Conservation (phyloP, 2,888 invertebrate genomes). For the Drosophila colorata region DNA sequence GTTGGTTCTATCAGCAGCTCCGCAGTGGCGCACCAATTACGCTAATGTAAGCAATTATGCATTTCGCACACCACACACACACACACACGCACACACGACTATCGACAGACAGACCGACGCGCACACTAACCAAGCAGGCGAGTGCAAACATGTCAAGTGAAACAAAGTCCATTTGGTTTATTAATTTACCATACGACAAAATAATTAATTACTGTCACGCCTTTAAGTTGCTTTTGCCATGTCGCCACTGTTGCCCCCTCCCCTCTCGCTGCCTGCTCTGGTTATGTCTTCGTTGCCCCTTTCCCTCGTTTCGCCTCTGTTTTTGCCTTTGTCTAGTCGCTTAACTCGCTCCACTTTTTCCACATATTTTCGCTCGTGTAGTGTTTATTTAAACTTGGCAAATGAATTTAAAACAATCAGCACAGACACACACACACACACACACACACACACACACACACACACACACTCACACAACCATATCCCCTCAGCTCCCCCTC, state of each 20-base stretch:
- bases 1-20: constrained; percentile 32
- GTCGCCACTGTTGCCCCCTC: constrained; percentile 19
- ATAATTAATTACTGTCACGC: constrained; percentile 86
- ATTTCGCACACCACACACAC: constrained; percentile 56
- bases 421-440: constrained; percentile 62
- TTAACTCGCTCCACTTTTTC: constrained; percentile 75
- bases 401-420: constrained; percentile 84
- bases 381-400: constrained; percentile 80
- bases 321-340: constrained; percentile 66
- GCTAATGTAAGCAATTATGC: constrained; percentile 79
- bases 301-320: neutral
- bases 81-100: constrained; percentile 15
- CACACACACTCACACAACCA: too few species aligned
- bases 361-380: constrained; percentile 69
- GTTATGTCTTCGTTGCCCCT: constrained; percentile 23
- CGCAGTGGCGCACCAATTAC: constrained; percentile 65
- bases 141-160: constrained; percentile 81
- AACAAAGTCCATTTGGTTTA: constrained; percentile 82
- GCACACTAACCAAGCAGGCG: constrained; percentile 42
- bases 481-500: constrained; percentile 2
- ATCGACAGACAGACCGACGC: constrained; percentile 19
- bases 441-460: constrained; percentile 64
- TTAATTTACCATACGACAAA: constrained; percentile 82
- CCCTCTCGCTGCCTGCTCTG: constrained; percentile 1
- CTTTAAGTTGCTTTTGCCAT: constrained; percentile 80